Conservation (phyloP, 1,140 invertebrate species). For the Zaprionus davidi region DNA sequence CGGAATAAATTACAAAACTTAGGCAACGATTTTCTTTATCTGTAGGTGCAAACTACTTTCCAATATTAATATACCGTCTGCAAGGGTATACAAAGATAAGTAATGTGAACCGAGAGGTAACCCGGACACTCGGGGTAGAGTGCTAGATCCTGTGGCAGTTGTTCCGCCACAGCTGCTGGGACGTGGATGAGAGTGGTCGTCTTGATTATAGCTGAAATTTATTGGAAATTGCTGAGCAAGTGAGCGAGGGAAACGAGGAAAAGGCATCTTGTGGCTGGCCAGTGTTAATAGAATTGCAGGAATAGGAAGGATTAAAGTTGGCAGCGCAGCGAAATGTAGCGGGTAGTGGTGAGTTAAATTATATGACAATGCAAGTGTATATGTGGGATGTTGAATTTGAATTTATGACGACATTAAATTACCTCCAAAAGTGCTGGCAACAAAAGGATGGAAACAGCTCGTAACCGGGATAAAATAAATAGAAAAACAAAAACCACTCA, state of each 20-base stretch:
- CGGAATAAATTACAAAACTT: too few species aligned
- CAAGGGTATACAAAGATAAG: too few species aligned
- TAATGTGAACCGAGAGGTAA: too few species aligned
- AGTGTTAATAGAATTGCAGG: slow-evolving; percentile 69
- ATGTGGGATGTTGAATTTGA: slow-evolving; percentile 70
- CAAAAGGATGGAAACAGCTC: slow-evolving; percentile 25
- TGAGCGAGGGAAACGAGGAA: neutral
- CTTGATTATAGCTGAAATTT: slow-evolving; percentile 75
- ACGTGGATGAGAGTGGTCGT: slow-evolving; percentile 67
- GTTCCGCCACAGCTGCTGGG: slow-evolving; percentile 47
- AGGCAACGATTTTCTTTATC: too few species aligned
- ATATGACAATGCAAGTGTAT: slow-evolving; percentile 3
- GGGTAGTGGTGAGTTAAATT: slow-evolving; percentile 4
- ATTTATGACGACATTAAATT: slow-evolving; percentile 80
- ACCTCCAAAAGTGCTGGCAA: slow-evolving; percentile 47
- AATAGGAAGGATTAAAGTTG: slow-evolving; percentile 50
- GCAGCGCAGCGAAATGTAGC: slow-evolving; percentile 13
- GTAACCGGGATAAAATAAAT: slow-evolving; percentile 76
- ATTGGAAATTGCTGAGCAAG: slow-evolving; percentile 58
- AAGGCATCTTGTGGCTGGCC: slow-evolving; percentile 2
- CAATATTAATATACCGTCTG: too few species aligned
- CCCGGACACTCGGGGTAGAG: too few species aligned
- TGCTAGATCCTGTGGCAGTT: too few species aligned
- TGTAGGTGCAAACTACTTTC: too few species aligned
- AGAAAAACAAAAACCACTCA: slow-evolving; percentile 79